Percentiles rank a stretch among this genome's conserved stretches.
phyloP scores from a whole-genome alignment of 2,113 vertebrate species.

The Phalacrocorax brasilianus region DNA sequence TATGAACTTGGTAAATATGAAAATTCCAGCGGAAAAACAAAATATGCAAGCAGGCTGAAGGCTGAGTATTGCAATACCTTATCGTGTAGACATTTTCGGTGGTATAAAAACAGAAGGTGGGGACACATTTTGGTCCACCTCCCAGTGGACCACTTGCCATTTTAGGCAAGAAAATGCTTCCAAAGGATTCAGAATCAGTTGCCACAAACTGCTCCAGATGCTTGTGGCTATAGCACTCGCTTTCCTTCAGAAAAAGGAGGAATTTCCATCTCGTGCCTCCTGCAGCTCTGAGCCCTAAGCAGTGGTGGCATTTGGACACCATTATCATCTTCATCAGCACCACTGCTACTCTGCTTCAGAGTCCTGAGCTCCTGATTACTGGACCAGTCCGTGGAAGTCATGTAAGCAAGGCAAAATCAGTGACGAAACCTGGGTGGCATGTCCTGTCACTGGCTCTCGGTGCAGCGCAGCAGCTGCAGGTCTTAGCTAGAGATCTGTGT shows the following conservation, averaged over 20 bases:
- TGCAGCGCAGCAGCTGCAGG: background rate
- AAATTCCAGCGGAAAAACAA: background rate
- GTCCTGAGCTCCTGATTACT: background rate
- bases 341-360: fast-evolving
- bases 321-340: background rate
- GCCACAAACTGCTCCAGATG: background rate
- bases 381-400: fast-evolving
- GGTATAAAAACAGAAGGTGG: background rate
- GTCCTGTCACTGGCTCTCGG: background rate
- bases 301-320: fast-evolving
- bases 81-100: fast-evolving
- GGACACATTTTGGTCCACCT: background rate
- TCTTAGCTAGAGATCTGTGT: background rate
- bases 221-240: background rate
- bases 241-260: background rate
- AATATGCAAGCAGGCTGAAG: background rate
- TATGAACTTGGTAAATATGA: background rate
- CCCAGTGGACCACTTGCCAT: background rate
- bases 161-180: background rate
- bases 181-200: background rate
- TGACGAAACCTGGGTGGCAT: background rate
- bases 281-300: background rate
- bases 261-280: background rate
- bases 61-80: background rate
- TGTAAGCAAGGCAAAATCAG: background rate